Evolutionary conservation across 1,140 invertebrate species (phyloP).

Genomic region (Epicauta chinensis): DNA sequence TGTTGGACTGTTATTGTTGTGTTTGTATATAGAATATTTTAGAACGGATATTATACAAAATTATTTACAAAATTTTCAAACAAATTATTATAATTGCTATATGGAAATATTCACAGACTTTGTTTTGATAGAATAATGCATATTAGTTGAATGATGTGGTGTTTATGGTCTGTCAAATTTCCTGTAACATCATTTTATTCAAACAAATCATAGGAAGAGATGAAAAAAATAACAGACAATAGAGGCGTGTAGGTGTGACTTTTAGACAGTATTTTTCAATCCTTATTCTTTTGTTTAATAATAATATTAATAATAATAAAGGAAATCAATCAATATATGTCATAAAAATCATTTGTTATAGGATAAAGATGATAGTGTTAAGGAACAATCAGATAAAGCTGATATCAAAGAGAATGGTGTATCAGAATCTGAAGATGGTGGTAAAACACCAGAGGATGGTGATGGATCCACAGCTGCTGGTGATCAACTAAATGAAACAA

Average conservation of each 20-base stretch:
- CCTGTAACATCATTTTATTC: neutral
- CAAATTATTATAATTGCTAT: no score
- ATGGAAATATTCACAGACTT: no score
- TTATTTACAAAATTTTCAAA: no score
- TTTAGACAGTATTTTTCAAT: no score
- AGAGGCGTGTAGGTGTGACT: no score
- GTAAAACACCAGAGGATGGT: conserved; percentile 25
- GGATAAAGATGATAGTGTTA: conserved; percentile 49
- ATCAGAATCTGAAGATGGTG: conserved; percentile 29
- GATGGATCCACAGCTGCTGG: conserved; percentile 39
- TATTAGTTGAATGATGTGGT: neutral
- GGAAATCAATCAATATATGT: neutral
- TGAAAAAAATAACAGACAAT: no score
- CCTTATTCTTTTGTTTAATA: neutral
- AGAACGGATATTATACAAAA: no score
- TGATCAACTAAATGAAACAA: conserved; percentile 53
- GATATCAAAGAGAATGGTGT: conserved; percentile 40
- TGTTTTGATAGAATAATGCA: no score
- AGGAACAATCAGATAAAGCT: conserved; percentile 58
- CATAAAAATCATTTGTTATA: conserved; percentile 31
- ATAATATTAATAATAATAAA: neutral
- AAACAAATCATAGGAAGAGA: no score
- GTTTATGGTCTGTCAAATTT: conserved; percentile 13
- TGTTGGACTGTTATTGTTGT: no score
- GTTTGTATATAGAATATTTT: no score